Percentiles rank a stretch among this genome's conserved stretches.
Conservation (phyloP, 2,888 invertebrate species). For the Oxystoma pomonae region DNA sequence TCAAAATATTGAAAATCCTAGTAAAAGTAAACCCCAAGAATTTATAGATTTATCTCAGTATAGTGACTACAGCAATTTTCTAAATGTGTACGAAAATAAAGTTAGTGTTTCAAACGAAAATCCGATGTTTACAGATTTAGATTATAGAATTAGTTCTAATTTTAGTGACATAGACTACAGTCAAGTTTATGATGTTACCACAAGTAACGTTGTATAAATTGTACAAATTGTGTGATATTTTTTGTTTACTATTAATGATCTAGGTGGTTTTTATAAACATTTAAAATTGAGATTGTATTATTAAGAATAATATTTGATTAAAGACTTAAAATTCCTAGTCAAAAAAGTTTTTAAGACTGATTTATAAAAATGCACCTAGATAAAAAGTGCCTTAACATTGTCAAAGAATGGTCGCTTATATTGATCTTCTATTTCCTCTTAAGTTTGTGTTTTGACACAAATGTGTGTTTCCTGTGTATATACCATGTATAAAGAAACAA, state of each 20-base stretch:
- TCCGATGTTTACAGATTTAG: constrained; percentile 42
- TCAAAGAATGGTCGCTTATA: neutral
- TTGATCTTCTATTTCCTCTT: neutral
- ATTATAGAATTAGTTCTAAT: constrained; percentile 40
- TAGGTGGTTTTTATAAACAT: neutral
- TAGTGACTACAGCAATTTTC: constrained; percentile 41
- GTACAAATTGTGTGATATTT: neutral
- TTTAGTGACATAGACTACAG: constrained; percentile 33
- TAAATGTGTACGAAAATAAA: constrained; percentile 39
- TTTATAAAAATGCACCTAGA: neutral
- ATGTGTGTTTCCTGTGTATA: constrained; percentile 10
- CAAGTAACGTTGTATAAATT: constrained; percentile 13
- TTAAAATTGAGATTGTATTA: neutral
- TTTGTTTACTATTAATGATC: neutral
- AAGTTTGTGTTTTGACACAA: too few species aligned
- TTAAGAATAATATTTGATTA: neutral
- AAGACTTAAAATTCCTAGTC: neutral
- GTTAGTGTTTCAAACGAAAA: constrained; percentile 32
- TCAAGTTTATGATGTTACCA: constrained; percentile 34
- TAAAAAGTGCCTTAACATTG: neutral
- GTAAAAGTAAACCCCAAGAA: constrained; percentile 33
- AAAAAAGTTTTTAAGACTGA: neutral
- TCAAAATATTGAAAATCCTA: constrained; percentile 28
- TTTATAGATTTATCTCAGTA: constrained; percentile 40
- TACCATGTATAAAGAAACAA: constrained; percentile 24